Conservation (phyloP, 1,140 invertebrate genomes). For the Liolophura sinensis region DNA sequence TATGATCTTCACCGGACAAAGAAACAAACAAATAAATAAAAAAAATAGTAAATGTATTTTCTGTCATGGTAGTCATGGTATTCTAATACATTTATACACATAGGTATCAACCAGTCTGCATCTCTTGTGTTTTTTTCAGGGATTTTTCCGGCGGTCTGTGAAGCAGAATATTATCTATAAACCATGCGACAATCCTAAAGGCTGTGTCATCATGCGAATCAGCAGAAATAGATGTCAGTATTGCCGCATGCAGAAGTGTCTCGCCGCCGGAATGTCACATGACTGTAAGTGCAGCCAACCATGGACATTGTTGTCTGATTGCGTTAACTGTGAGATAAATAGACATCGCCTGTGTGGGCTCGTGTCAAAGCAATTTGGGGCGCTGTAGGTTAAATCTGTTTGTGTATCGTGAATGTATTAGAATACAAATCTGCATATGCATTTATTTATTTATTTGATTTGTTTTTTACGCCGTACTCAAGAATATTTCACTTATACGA, state of each 20-base stretch:
- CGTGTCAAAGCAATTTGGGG: background rate
- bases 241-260: constrained; percentile 98
- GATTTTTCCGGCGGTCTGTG: constrained; percentile 96
- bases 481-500: too few relatives aligned
- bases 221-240: constrained; percentile 99
- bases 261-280: constrained; percentile 97
- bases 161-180: constrained; percentile 80
- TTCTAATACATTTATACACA: too few relatives aligned
- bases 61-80: too few relatives aligned
- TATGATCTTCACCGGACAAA: too few relatives aligned
- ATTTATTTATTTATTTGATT: background rate
- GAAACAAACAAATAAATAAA: too few relatives aligned
- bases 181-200: constrained; percentile 95
- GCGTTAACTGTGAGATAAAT: too few relatives aligned
- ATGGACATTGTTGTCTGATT: too few relatives aligned
- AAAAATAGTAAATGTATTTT: too few relatives aligned
- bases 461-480: too few relatives aligned
- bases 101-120: too few relatives aligned
- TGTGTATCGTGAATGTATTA: background rate
- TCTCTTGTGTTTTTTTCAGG: constrained; percentile 68
- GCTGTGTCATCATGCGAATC: constrained; percentile 95
- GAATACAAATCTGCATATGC: background rate
- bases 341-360: background rate
- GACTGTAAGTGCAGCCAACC: constrained; percentile 76
- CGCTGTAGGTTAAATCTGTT: background rate